Evolutionary conservation across 2,888 invertebrate genomes (phyloP), one percentile per base, ranked within the genome.

Genomic region (Drosophila trichaetosa): DNA sequence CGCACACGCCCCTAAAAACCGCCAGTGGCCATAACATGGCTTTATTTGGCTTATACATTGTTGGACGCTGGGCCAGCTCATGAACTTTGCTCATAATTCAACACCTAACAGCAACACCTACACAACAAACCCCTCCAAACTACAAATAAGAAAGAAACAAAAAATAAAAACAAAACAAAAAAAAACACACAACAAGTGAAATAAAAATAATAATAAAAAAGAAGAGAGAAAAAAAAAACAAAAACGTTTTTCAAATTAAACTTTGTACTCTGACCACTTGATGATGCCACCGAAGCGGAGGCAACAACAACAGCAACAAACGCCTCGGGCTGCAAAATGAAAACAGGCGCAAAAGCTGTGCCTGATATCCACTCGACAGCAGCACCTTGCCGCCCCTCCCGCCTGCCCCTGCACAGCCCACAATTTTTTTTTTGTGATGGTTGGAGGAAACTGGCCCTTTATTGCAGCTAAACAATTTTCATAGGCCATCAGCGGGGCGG

Each of bases 391-490:
- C 18, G 16, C 27, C 18, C 10, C 27, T 18, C 5, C n/a, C 1
- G 11, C 24, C 18, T 13, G 11, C 24, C 13, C n/a, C 51, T 27
- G 8, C n/a, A 11, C 10, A 16, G n/a, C 18, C 49, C 38, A 42
- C 48, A 52, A 53, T 72, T 57, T 24, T 24, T 3, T 8, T 24
- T 36, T 7, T 36, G 16, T 16, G n/a, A n/a, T n/a, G 38, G 29
- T 16, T 38, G 38, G 8, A 18, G 54, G 18, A 54, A 54, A 56
- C 65, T 64, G 72, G 70, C 73, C 76, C 69, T 85, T 89, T 87
- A 89, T 89, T 85, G 85, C 85, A 89, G 85, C 85, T 87, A 89
- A 85, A 85, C 90, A 83, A 85, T 90, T 88, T 90, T 90, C 89
- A 88, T 86, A 83, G 90, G 69, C 88, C 76, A 89, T 89, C 85